Evolutionary conservation across 2,888 invertebrate genomes (phyloP).

Genomic region (Tipula unca): DNA sequence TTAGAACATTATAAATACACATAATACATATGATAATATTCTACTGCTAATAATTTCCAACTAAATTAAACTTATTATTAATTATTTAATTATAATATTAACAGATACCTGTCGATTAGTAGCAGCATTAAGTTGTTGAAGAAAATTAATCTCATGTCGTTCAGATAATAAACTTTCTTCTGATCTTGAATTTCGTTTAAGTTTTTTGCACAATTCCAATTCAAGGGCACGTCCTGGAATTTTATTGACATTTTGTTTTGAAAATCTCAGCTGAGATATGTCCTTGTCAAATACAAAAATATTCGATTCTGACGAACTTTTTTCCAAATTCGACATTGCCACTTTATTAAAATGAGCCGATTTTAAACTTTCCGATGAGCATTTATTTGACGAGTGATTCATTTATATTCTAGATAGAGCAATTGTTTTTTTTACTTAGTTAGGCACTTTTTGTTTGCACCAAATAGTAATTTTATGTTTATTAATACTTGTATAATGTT

Average conservation of each 20-base stretch:
- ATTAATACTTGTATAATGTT: background rate
- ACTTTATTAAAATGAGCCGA: background rate
- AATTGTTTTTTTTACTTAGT: background rate
- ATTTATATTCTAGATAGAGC: background rate
- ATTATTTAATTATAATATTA: background rate
- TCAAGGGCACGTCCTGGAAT: background rate
- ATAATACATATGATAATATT: too few relatives aligned
- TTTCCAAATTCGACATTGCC: slow-evolving; percentile 8
- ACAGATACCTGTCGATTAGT: background rate
- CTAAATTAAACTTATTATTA: background rate
- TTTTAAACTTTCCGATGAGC: background rate
- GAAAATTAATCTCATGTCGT: background rate
- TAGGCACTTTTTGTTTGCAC: background rate
- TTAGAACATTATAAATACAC: background rate
- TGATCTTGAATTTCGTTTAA: background rate
- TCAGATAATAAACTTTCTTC: background rate
- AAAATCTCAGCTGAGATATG: background rate
- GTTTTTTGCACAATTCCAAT: background rate
- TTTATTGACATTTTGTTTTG: slow-evolving; percentile 4
- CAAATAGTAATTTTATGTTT: background rate
- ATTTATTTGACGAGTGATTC: background rate
- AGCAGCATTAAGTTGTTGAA: background rate
- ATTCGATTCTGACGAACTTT: background rate
- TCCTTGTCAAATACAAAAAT: background rate
- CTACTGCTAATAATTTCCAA: too few relatives aligned